phyloP scores from a whole-genome alignment of 2,113 vertebrate species.

The Aptenodytes patagonicus region DNA sequence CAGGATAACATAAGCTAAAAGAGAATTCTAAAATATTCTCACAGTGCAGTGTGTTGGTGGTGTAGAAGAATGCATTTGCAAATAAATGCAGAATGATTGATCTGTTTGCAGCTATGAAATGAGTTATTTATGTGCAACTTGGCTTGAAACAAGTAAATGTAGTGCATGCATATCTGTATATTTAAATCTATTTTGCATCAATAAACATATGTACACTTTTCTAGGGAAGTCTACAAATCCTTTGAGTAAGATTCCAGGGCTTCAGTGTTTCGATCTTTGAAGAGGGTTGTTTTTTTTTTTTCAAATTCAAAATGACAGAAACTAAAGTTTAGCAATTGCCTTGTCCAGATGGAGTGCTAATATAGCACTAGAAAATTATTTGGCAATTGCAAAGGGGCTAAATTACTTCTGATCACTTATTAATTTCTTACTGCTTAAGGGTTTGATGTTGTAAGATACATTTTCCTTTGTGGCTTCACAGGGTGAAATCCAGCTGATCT shows the following conservation, averaged over 20 bases:
- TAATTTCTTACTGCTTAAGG: background rate
- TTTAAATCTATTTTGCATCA: conserved; percentile 55
- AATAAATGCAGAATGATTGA: conserved; percentile 45
- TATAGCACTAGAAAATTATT: background rate
- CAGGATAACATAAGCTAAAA: background rate
- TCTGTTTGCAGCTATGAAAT: conserved; percentile 40
- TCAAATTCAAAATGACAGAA: background rate
- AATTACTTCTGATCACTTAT: background rate
- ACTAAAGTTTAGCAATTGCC: background rate
- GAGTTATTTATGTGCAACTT: conserved; percentile 38
- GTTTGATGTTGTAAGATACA: background rate
- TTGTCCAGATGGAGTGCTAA: background rate
- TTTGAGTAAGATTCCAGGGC: background rate
- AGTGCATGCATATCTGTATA: background rate
- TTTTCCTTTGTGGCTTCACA: background rate
- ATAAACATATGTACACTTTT: conserved; percentile 40
- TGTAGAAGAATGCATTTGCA: conserved; percentile 9
- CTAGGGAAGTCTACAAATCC: background rate
- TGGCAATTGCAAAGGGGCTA: background rate
- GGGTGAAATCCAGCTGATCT: background rate
- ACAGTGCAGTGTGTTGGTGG: background rate
- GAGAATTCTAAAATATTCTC: background rate
- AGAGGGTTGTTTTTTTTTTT: background rate
- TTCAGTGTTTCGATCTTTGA: background rate
- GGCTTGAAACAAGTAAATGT: conserved; percentile 30